Conservation (phyloP, 2,113 vertebrate genomes). For the Ellobius talpinus region DNA sequence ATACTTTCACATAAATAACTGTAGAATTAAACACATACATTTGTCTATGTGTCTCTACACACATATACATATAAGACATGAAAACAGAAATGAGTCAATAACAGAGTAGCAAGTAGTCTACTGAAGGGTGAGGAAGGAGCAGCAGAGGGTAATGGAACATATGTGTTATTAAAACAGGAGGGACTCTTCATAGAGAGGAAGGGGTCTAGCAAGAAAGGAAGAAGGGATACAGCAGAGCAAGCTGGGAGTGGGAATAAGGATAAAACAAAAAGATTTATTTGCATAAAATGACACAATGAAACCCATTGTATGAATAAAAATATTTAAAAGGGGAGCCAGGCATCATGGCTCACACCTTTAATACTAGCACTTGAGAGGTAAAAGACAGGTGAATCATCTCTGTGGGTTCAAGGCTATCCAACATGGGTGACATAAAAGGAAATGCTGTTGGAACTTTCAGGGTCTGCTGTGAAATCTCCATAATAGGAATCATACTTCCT, state of each 20-base stretch:
- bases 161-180: background rate
- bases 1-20: background rate
- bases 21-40: no score
- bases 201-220: background rate
- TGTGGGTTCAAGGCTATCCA: background rate
- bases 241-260: background rate
- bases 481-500: background rate
- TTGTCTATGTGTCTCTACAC: background rate
- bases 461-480: background rate
- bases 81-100: background rate
- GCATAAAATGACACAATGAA: background rate
- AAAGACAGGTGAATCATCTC: background rate
- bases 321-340: background rate
- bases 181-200: background rate
- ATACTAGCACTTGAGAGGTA: background rate
- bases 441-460: background rate
- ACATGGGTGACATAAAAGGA: background rate
- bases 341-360: background rate
- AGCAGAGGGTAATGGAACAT: background rate
- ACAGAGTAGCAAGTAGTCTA: background rate
- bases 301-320: background rate
- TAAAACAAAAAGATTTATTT: background rate
- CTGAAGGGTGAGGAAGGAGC: background rate
- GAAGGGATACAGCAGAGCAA: background rate
- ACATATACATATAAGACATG: background rate